Conservation (phyloP, 2,888 invertebrate species). For the Microplitis manilae region DNA sequence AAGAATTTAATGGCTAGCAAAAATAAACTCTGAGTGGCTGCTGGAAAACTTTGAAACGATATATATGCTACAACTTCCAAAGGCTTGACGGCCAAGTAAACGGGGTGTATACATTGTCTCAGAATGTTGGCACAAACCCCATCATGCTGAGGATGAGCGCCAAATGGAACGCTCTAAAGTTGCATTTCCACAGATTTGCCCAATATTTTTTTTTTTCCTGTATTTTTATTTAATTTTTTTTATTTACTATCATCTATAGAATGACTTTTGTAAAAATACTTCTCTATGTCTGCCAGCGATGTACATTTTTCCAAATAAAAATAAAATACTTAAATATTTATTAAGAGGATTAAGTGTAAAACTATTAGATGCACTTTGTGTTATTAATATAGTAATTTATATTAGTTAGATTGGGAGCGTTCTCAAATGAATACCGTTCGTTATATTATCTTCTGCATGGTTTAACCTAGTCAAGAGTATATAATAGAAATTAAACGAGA, state of each 20-base stretch:
- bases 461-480: neutral
- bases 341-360: too few species aligned
- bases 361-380: too few species aligned
- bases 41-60: constrained; percentile 4
- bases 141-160: constrained; percentile 12
- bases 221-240: neutral
- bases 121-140: constrained; percentile 21
- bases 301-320: too few species aligned
- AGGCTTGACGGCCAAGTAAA: constrained; percentile 24
- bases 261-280: neutral
- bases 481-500: constrained; percentile 9
- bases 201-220: constrained; percentile 7
- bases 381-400: too few species aligned
- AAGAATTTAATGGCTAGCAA: constrained; percentile 47
- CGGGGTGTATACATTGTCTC: constrained; percentile 14
- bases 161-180: constrained; percentile 28
- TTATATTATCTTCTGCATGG: neutral
- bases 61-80: neutral
- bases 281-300: neutral
- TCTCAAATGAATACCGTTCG: neutral
- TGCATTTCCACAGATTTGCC: constrained; percentile 10
- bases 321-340: too few species aligned
- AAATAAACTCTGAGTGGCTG: constrained; percentile 43
- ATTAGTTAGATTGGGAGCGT: neutral
- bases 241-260: neutral